Conservation (phyloP, 2,113 vertebrate species). For the Fregata magnificens region DNA sequence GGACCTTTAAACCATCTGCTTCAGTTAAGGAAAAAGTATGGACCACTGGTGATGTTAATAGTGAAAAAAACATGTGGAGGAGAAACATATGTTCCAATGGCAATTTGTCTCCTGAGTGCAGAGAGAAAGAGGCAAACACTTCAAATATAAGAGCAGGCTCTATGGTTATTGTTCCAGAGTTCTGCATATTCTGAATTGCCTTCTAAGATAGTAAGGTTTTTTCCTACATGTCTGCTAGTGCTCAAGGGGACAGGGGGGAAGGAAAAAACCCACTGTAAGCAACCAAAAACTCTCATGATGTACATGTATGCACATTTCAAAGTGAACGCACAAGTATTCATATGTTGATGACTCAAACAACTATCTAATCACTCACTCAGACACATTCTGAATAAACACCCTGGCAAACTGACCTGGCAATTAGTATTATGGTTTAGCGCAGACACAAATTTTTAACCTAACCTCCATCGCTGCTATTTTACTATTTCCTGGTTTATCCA, state of each 20-base stretch:
- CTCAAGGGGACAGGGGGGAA: neutral
- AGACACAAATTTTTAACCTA: neutral
- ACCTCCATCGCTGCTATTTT: neutral
- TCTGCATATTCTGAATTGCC: neutral
- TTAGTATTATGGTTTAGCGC: neutral
- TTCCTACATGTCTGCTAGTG: neutral
- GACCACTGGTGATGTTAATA: neutral
- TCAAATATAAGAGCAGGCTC: neutral
- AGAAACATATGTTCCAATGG: slow-evolving; percentile 9
- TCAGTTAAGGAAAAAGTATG: neutral
- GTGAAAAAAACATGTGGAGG: neutral
- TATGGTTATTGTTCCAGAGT: neutral
- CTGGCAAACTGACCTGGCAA: neutral
- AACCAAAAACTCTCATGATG: neutral
- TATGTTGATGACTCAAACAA: neutral
- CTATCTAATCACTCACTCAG: neutral
- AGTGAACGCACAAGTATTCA: neutral
- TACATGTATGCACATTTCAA: neutral
- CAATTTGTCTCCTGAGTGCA: neutral
- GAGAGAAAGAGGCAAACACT: neutral
- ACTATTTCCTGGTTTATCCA: neutral
- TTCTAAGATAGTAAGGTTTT: neutral
- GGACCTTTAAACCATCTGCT: slow-evolving; percentile 36
- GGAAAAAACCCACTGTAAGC: accelerated
- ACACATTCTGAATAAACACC: neutral